Evolutionary conservation across 2,797 vertebrate species (phyloP), one percentile per base, ranked within the genome.

Genomic region (Argentina silus): DNA sequence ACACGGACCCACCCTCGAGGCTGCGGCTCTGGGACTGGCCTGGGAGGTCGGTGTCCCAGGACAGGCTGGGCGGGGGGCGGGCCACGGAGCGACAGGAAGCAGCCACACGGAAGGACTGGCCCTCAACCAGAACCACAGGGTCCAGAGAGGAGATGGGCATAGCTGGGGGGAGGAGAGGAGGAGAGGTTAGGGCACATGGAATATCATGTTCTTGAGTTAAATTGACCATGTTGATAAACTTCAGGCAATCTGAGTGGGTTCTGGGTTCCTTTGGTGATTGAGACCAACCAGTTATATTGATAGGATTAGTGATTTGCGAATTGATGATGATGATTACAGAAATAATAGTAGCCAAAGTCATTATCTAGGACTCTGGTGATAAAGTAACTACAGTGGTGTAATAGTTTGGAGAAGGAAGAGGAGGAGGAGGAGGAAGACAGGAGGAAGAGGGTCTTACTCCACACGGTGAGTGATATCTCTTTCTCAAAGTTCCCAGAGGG

Each of bases 41-140:
- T 0, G 81, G 86, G 78, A 98, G 86, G 2, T 96, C 92, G 0
- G 96, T 96, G 85, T 97, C 95, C 97, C 97, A 98, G 67, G 90
- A 90, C 72, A 98, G 91, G 0, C 15, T 78, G 15, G 97, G 95
- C 9, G 87, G 65, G 0, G 96, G 97, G 67, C 80, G 93, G 2
- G 94, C 97, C 73, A 96, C 93, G 0, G 97, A 94, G 0, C 96
- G 95, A 80, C 97, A 98, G 7, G 93, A 92, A 0, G 97, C 96
- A 0, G 93, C 96, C 80, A 95, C 65, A 0, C 94, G 86, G 53
- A 85, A 94, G 9, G 94, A 72, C 80, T 96, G 93, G 0, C 96
- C 96, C 72, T 97, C 97, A 83, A 90, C 85, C 72, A 98, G 86
- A 0, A 87, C 12, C 15, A 91, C 93, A 0, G 93, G 92, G 11